Base-by-base conservation (phyloP, 2,888 invertebrate genomes). In the Heteromyza rotundicornis region DNA sequence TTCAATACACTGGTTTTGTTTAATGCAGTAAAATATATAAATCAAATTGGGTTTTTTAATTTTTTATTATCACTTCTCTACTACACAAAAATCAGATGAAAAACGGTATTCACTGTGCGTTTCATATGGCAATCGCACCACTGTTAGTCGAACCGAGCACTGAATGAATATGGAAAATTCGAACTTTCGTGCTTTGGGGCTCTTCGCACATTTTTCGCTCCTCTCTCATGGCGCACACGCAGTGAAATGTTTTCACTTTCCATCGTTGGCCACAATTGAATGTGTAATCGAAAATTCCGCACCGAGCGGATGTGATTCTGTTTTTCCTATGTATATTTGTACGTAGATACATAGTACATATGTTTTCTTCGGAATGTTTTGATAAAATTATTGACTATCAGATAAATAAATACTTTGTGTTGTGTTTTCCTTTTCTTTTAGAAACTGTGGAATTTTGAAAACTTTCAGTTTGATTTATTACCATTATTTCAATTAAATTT, bases 281-380 rank as follows among this genome's bases (percentile, higher is more conserved):
- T 70, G 70, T 69, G 69, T 76, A 73, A 73, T 73, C 71, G 68
- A 69, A 74, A 73, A 75, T 76, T 75, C 76, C 75, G 69, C 14
- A n/a, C 14, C 40, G 14, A 40, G 40, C 10, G 40, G n/a, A n/a
- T n/a, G n/a, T n/a, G n/a, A n/a, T n/a, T n/a, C n/a, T n/a, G n/a
- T n/a, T n/a, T n/a, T n/a, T n/a, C n/a, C 51, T 36, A 32, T 44
- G 49, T 54, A 60, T 12, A 16, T 44, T 27, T 17, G 22, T 23
- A 27, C 14, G 40, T 40, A 40, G 5, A n/a, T 40, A 40, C 14
- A n/a, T 40, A 40, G 5, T 1, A 40, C 10, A 20, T 23, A 44
- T 44, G 2, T 44, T 54, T 40, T 27, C 17, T 2, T 54, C 32
- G 17, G 35, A 32, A 10, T 40, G 40, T n/a, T 7, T 40, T 40